Conservation (phyloP, 2,797 vertebrate species). For the Takifugu rubripes region DNA sequence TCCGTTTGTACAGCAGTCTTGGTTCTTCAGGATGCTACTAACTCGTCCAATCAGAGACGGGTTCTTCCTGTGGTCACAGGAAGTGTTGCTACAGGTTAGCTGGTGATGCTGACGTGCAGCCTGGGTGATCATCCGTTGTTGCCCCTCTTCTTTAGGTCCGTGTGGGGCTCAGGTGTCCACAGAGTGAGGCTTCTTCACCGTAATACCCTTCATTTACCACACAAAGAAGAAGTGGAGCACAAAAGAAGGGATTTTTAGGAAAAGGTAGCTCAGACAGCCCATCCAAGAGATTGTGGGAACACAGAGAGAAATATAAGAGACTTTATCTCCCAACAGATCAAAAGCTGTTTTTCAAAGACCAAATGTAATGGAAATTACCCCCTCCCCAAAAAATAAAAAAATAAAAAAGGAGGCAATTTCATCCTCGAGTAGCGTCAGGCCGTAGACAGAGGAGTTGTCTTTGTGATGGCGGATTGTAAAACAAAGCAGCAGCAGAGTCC, state of each 20-base stretch:
- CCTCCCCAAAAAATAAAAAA: no score
- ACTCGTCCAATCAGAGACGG: not conserved
- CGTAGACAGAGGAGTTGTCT: conserved; percentile 34
- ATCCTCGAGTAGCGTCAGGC: conserved; percentile 72
- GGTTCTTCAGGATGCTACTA: no score
- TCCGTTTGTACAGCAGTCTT: not conserved
- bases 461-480: conserved; percentile 51
- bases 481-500: conserved; percentile 29
- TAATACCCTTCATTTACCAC: conserved; percentile 40
- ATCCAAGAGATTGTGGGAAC: conserved; percentile 70
- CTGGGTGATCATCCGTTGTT: not conserved
- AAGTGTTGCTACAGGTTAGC: not conserved
- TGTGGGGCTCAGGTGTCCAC: conserved; percentile 36
- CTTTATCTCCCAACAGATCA: conserved; percentile 53
- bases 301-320: conserved; percentile 57
- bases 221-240: conserved; percentile 41
- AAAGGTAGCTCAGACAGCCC: conserved; percentile 40
- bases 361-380: conserved; percentile 75
- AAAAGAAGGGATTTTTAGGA: conserved; percentile 35
- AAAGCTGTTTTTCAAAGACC: conserved; percentile 69
- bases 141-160: conserved; percentile 20
- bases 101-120: not conserved
- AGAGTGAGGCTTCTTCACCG: conserved; percentile 30
- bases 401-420: conserved; percentile 71
- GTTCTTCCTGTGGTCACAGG: not conserved